Evolutionary conservation across 2,888 invertebrate species (phyloP), one percentile per base, ranked within the genome.

Genomic region (Tetranychus piercei): DNA sequence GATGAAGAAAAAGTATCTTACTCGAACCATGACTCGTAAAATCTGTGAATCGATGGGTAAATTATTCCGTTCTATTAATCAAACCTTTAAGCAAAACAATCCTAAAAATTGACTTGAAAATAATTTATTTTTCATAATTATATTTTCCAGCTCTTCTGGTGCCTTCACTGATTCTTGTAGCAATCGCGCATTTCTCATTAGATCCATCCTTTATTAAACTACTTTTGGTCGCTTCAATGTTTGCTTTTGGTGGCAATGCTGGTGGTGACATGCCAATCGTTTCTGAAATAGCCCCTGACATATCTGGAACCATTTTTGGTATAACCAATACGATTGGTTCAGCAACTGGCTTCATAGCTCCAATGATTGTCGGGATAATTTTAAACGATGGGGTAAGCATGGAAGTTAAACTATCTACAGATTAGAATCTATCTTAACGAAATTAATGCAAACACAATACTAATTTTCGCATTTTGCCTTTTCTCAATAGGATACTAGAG

Each of bases 41-140:
- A 73, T 72, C 1, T 77, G 76, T 20, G 73, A 77, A 70, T 20
- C 72, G 0, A 34, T 77, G 1, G 77, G 78, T 78, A 77, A 74
- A 73, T 69, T 75, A 55, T 15, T 6, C 55, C 2, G 9, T 55
- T 7, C 9, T 2, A 55, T 55, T 7, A 55, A 55, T 55, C 6
- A 55, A 15, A 9, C 4, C 9, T 15, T 55, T 5, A 1, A 55
- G 7, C 55, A 55, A 15, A 15, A 55, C 7, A 15, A 55, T 55
- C 55, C 9, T 55, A 5, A n/a, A 11, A 20, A 69, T 20, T 67
- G 15, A 44, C 4, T 70, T 11, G 20, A 65, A 65, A 65, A 5
- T 11, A 23, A 7, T 69, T 20, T 8, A 69, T 9, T 69, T 1
- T 11, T 69, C 22, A 3, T 34, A 34, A 34, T 34, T 34, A 34